Evolutionary conservation across 2,797 vertebrate species (phyloP).

Genomic region (Tachyglossus aculeatus): DNA sequence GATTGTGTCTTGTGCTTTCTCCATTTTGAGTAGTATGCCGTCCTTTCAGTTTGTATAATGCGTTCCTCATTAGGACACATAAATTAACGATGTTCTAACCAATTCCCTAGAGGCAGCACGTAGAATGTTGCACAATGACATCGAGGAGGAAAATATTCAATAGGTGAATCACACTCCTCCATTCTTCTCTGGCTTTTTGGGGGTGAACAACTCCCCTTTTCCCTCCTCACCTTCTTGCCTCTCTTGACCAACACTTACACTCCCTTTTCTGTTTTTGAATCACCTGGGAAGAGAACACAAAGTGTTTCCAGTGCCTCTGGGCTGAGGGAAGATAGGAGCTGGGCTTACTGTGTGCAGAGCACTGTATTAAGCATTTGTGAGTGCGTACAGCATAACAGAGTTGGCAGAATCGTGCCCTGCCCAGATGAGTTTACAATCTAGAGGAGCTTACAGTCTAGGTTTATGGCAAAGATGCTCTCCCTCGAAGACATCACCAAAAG

Average conservation of each 20-base stretch:
- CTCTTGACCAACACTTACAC: neutral
- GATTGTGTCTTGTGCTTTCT: conserved; percentile 43
- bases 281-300: neutral
- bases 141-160: conserved; percentile 3
- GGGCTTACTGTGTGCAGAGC: no score
- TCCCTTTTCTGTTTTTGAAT: no score
- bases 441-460: no score
- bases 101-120: conserved; percentile 52
- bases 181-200: neutral
- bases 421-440: no score
- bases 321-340: no score
- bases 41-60: conserved; percentile 62
- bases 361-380: no score
- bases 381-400: no score
- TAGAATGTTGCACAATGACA: conserved; percentile 54
- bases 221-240: neutral
- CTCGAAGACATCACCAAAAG: no score
- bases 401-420: no score
- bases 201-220: neutral
- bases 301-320: neutral
- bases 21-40: conserved; percentile 34
- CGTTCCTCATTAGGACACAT: conserved; percentile 62
- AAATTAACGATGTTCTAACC: conserved; percentile 63
- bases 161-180: neutral
- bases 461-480: no score